These are phyloP conservation scores for Spatulosminthurus flaviceps DNA, from an alignment of 2,888 invertebrate species.

Conservation along the genomic window DNA sequence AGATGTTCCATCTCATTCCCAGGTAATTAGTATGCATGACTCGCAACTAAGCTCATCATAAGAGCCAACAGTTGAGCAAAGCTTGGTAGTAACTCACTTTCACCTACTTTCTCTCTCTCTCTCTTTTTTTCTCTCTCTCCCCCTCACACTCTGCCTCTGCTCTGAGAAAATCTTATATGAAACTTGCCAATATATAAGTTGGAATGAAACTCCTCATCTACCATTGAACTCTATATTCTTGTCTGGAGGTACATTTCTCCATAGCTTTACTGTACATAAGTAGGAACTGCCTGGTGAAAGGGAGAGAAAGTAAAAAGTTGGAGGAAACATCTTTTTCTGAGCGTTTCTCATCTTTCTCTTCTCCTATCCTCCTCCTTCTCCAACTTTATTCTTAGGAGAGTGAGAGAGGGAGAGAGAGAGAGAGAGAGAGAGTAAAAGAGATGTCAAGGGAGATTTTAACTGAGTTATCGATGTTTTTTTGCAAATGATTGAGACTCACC, in stretches of 20 bases:
- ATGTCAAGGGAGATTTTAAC: constrained; percentile 50
- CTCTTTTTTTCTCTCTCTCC: no score
- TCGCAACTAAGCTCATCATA: constrained; percentile 33
- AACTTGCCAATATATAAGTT: no score
- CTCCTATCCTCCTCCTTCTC: no score
- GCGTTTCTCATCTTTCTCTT: neutral
- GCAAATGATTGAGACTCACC: constrained; percentile 45
- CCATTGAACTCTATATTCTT: neutral
- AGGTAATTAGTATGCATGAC: constrained; percentile 45
- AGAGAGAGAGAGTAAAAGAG: constrained; percentile 27
- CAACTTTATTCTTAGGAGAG: no score
- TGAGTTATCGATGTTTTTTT: constrained; percentile 47
- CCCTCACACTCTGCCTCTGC: neutral
- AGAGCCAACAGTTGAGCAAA: constrained; percentile 36
- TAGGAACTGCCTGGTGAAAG: constrained; percentile 4
- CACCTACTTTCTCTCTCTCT: no score
- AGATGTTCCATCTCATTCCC: constrained; percentile 37
- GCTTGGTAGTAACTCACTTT: constrained; percentile 18
- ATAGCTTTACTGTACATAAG: neutral
- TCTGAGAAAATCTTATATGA: no score
- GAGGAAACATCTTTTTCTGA: neutral
- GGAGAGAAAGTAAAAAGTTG: neutral
- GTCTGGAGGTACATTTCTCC: no score
- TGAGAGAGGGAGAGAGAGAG: neutral
- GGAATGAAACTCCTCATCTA: no score